Percentiles rank a stretch among this genome's conserved stretches.
Conservation (phyloP, 2,113 vertebrate species). For the Passer montanus region DNA sequence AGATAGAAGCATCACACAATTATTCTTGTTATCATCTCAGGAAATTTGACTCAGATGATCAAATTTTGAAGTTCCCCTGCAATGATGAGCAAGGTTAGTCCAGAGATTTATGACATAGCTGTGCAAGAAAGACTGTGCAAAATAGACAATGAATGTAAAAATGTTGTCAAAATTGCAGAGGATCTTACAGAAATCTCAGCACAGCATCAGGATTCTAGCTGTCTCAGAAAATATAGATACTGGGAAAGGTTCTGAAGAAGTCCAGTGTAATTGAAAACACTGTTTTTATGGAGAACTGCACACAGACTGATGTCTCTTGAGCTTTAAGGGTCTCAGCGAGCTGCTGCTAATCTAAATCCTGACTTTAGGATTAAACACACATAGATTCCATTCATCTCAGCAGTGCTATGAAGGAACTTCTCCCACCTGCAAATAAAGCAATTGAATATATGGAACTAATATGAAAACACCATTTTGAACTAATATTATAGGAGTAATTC, state of each 20-base stretch:
- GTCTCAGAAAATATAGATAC: background rate
- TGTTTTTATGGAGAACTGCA: background rate
- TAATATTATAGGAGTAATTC: background rate
- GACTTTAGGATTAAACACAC: background rate
- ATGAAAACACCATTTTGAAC: background rate
- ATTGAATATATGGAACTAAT: background rate
- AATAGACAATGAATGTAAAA: background rate
- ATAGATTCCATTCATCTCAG: background rate
- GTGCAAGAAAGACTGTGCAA: background rate
- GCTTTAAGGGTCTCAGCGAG: background rate
- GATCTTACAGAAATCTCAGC: background rate
- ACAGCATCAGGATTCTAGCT: background rate
- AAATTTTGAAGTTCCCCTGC: background rate
- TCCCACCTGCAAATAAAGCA: background rate
- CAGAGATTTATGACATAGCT: background rate
- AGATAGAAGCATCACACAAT: background rate
- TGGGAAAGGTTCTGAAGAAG: background rate
- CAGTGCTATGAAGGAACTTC: background rate
- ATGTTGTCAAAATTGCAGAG: background rate
- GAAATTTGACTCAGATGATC: background rate
- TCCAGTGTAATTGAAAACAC: background rate
- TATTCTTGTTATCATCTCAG: background rate
- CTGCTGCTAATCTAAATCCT: background rate
- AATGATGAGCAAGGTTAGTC: background rate
- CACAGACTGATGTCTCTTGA: background rate